Evolutionary conservation across 2,113 vertebrate genomes (phyloP), one percentile per base, ranked within the genome.

Genomic region (Phyllopteryx taeniolatus): DNA sequence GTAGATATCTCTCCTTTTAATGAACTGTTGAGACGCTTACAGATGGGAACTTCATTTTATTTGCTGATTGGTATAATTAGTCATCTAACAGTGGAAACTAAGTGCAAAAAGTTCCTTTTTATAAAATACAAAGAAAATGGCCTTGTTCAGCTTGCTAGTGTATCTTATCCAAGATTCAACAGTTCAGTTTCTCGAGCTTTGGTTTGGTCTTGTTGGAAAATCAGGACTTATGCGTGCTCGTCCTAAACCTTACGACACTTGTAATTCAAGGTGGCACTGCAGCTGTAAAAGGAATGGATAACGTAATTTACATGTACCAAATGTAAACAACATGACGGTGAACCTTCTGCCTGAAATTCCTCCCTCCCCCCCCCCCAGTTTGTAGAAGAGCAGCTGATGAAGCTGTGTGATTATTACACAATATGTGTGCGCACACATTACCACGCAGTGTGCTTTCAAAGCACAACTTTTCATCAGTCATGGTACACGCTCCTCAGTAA

Each of bases 341-440:
- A 53, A 53, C 49, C 49, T 53, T 53, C 49, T 53, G 49, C 15
- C 49, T 53, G 49, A 53, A 53, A 15, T 12, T 20, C 56, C 2
- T 4, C 56, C 2, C 56, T 1, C 8, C 12, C 56, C 56, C 56
- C 56, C 5, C 56, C 56, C 56, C 5, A 27, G 56, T 68, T 83
- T 70, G 83, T 78, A 77, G 66, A 71, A 79, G 61, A 73, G 77
- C 88, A 88, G 87, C 88, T 89, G 89, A 81, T 61, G 72, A 78
- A 81, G 79, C 83, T 83, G 83, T 89, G 83, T 85, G 87, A 86
- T 84, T 82, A 87, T 90, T 88, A 84, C 80, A 86, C 83, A 86
- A 87, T 79, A 19, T 4, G 17, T 53, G 3, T 53, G 49, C 17
- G 7, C 49, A 17, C 49, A 19, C 64, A 27, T 74, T 79, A 78